phyloP scores from a whole-genome alignment of 1,140 invertebrate genomes.

The Hyposmocoma kahamanoa region DNA sequence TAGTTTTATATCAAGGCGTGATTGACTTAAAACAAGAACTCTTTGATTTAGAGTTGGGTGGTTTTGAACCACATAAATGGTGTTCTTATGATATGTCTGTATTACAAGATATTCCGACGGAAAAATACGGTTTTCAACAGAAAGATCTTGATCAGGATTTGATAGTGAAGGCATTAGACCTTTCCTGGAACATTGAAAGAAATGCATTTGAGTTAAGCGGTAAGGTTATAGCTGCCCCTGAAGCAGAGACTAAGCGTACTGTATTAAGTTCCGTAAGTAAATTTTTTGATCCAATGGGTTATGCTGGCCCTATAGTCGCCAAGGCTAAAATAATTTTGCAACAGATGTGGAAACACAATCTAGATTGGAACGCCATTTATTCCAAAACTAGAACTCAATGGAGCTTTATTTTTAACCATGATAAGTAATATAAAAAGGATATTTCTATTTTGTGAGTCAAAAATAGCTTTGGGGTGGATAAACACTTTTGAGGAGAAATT shows the following conservation, averaged over 20 bases:
- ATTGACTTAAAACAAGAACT: background rate
- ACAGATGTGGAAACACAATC: slow-evolving; percentile 17
- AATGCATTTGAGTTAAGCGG: slow-evolving; percentile 6
- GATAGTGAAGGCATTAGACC: slow-evolving; percentile 1
- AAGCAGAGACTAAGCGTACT: slow-evolving; percentile 12
- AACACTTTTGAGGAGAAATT: background rate
- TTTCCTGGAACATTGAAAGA: background rate
- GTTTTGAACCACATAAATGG: slow-evolving; percentile 12
- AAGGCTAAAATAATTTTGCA: slow-evolving; percentile 20
- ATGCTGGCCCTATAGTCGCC: slow-evolving; percentile 16
- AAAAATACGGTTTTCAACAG: background rate
- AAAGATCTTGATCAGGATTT: background rate
- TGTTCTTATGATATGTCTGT: background rate
- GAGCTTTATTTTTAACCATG: slow-evolving; percentile 2
- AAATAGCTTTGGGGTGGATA: slow-evolving; percentile 7
- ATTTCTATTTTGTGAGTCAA: slow-evolving; percentile 5
- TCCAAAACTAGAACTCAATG: slow-evolving; percentile 9
- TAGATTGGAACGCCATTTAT: slow-evolving; percentile 12
- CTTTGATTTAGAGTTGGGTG: background rate
- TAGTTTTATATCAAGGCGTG: background rate
- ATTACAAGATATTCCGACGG: slow-evolving; percentile 2
- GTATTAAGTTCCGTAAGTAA: slow-evolving; percentile 17
- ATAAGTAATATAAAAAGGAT: background rate
- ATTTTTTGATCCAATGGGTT: slow-evolving; percentile 27
- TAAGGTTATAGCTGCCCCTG: background rate